Conservation (phyloP, 1,140 invertebrate species). For the Neodiprion virginianus region DNA sequence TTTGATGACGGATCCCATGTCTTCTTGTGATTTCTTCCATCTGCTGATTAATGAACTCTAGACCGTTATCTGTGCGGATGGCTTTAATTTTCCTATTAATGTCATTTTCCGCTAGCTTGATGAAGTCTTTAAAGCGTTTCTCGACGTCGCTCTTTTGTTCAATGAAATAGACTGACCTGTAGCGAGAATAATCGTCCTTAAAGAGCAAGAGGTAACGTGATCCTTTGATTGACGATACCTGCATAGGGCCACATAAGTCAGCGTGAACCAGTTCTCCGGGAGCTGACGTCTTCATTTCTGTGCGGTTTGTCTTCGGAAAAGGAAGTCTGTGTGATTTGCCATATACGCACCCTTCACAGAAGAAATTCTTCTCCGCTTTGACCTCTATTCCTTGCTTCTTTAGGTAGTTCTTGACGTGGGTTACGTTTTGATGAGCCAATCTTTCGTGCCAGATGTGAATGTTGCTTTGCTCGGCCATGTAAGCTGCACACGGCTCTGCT, state of each 20-base stretch:
- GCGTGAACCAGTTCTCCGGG: conserved; percentile 32
- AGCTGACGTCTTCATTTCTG: not conserved
- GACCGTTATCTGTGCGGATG: conserved; percentile 55
- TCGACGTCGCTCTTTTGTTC: conserved; percentile 51
- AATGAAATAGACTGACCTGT: conserved; percentile 48
- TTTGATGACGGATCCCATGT: conserved; percentile 49
- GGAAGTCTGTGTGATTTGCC: conserved; percentile 15
- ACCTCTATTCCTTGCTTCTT: conserved; percentile 38
- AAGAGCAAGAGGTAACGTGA: conserved; percentile 44
- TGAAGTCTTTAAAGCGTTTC: conserved; percentile 43
- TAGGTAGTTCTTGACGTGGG: conserved; percentile 43
- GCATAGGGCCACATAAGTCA: conserved; percentile 44
- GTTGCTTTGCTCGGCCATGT: not conserved
- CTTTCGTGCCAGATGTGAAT: conserved; percentile 51
- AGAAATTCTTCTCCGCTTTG: conserved; percentile 5
- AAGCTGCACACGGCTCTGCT: not conserved
- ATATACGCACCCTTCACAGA: conserved; percentile 23
- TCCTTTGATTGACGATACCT: conserved; percentile 40
- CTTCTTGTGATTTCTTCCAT: conserved; percentile 36
- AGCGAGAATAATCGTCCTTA: conserved; percentile 55
- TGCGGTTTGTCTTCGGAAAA: not conserved
- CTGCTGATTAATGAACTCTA: conserved; percentile 49
- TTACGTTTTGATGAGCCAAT: conserved; percentile 53
- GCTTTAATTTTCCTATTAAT: conserved; percentile 44
- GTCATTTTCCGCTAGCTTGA: conserved; percentile 44